Percentiles rank a stretch among this genome's conserved stretches.
Evolutionary conservation across 2,888 invertebrate species (phyloP).

Genomic region (Pegoplata infirma): DNA sequence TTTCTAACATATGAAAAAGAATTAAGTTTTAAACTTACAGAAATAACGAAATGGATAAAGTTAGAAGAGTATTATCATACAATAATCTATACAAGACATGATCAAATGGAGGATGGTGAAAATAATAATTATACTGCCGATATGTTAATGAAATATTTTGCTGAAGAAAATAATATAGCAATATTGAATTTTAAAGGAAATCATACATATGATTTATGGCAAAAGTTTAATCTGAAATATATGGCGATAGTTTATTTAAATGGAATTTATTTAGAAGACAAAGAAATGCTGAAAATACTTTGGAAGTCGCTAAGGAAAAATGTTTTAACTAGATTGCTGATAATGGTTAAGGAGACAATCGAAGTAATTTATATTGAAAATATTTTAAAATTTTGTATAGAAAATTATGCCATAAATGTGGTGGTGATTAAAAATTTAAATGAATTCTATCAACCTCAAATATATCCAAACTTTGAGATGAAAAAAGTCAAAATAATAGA

Average conservation of each 20-base stretch:
- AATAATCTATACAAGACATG: background rate
- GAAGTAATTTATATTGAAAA: background rate
- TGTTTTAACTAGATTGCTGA: slow-evolving; percentile 15
- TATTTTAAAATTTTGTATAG: slow-evolving; percentile 17
- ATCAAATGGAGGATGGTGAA: no score
- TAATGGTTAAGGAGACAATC: slow-evolving; percentile 4
- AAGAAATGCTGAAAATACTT: background rate
- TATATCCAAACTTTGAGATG: background rate
- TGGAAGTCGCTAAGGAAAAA: slow-evolving; percentile 24
- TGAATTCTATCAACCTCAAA: background rate
- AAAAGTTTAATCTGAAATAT: background rate
- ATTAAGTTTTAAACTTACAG: background rate
- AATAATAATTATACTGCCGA: background rate
- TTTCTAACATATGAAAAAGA: background rate
- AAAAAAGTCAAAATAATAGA: no score
- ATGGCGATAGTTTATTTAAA: slow-evolving; percentile 22
- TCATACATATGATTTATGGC: background rate
- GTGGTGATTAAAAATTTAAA: slow-evolving; percentile 1
- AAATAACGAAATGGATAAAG: background rate
- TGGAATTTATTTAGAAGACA: background rate
- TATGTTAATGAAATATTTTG: background rate
- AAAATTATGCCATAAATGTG: slow-evolving; percentile 9
- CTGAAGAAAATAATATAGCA: background rate
- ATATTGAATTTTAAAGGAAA: slow-evolving; percentile 19
- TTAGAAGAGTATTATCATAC: slow-evolving; percentile 2